These are phyloP conservation scores for Ephialtes manifestator DNA, from an alignment of 2,888 invertebrate species.

Conservation along the genomic window DNA sequence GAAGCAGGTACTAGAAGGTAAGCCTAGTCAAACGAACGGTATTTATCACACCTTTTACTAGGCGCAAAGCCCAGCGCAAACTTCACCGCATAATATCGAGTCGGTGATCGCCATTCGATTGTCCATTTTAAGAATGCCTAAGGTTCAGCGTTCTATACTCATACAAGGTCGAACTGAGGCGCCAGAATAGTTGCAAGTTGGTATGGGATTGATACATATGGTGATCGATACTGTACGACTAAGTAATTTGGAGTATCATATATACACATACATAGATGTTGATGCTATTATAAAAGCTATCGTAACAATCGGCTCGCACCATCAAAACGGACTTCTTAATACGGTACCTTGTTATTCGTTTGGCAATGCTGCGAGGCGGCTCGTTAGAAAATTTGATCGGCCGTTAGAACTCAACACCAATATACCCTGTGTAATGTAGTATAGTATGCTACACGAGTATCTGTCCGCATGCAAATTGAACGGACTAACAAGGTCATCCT, in stretches of 20 bases:
- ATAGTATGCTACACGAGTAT: slow-evolving; percentile 9
- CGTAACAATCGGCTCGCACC: slow-evolving; percentile 3
- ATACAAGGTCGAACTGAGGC: background rate
- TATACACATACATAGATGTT: slow-evolving; percentile 1
- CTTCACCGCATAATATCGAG: slow-evolving; percentile 25
- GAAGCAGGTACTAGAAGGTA: slow-evolving; percentile 21
- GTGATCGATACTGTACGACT: background rate
- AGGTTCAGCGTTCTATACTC: background rate
- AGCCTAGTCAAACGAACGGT: slow-evolving; percentile 28
- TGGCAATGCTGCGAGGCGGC: background rate
- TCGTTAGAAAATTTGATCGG: slow-evolving; percentile 41
- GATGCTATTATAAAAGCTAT: slow-evolving; percentile 20
- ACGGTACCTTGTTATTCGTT: slow-evolving; percentile 33
- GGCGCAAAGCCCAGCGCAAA: background rate
- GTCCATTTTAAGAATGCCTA: slow-evolving; percentile 36
- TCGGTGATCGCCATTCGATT: slow-evolving; percentile 18
- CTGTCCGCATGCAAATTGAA: slow-evolving; percentile 27
- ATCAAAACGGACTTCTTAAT: slow-evolving; percentile 9
- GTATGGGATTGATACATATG: slow-evolving; percentile 15
- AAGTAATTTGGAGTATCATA: slow-evolving; percentile 1
- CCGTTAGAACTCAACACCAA: background rate
- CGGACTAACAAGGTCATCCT: slow-evolving; percentile 25
- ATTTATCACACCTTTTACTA: slow-evolving; percentile 39
- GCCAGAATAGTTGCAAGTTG: background rate
- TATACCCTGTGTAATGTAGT: background rate